Base-by-base conservation (phyloP, 2,888 invertebrate species). In the Drosophila limbata region DNA sequence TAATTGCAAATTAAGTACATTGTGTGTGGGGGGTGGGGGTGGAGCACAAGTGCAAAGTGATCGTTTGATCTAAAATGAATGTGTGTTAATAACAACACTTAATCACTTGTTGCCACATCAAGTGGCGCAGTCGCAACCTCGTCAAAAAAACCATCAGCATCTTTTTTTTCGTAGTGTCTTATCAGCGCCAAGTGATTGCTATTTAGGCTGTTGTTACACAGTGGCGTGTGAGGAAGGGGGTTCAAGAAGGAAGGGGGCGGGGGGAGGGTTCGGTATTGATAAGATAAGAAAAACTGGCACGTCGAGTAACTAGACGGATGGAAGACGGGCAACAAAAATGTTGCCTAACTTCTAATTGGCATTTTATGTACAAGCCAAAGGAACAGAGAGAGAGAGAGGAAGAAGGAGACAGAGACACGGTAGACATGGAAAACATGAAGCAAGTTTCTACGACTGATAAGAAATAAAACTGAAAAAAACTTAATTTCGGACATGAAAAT, bases 81-180 rank as follows among this genome's bases (percentile, higher is more conserved):
- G 73, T 81, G 89, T 69, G 84, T 67, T 78, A 84, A 81, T 81
- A 84, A 77, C 82, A 78, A 71, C 85, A 89, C 87, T 86, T 83
- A 77, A 81, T 80, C 81, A 74, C 69, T 77, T 72, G 21, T 50
- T 59, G 59, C 48, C 59, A 65, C 50, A 50, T 73, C 19, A 19
- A 19, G 62, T 19, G 25, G 39, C 53, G 21, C 37, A 45, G 40
- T 28, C 19, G 39, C 33, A 59, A 51, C 21, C 44, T 6, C 45
- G 42, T n/a, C 50, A 47, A 33, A 44, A 28, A 39, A 31, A 6
- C 6, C 33, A 48, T 52, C 78, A 73, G 73, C 68, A 74, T 68
- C 75, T 68, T 37, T 47, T 67, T 37, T 37, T 42, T 35, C 1
- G 45, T 31, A 31, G 33, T 9, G 17, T 33, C 53, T 73, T 67